Base-by-base conservation (phyloP, 1,140 invertebrate genomes). In the Habropoda laboriosa region DNA sequence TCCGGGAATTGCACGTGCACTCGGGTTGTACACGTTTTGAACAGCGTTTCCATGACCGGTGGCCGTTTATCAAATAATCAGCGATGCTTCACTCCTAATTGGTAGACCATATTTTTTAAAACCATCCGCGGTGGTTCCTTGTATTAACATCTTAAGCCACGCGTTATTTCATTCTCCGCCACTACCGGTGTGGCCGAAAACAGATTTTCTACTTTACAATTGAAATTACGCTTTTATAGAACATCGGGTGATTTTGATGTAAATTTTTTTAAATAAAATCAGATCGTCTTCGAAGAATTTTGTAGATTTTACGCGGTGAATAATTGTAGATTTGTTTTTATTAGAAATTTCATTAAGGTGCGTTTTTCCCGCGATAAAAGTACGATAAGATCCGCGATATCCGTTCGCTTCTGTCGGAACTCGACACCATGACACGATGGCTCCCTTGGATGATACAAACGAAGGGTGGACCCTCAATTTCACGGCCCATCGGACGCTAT, bases 401-500 rank as follows among this genome's bases (percentile, higher is more conserved):
- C 35, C 8, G 53, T 40, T 40, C 2, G 40, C 5, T n/a, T 7
- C 5, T 30, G 21, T 35, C 30, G 47, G 1, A 67, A 67, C 13
- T n/a, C 16, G n/a, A 77, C 30, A 70, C 12, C 24, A 38, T 58
- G 32, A 47, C 64, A 42, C n/a, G 42, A 49, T 18, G 67, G 53
- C 71, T n/a, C 30, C 24, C 30, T 30, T 60, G 24, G 6, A 16
- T 53, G 70, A 49, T n/a, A 18, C 42, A 51, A n/a, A 57, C 70
- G 24, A 74, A 42, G 55, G 83, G 82, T 77, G 81, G 81, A 78
- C 66, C 83, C 79, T 87, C 84, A 87, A 89, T 90, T 89, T 90
- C 89, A 89, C 82, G 86, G 88, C 60, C 78, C 84, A 86, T 83
- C 81, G 83, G 60, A 47, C 58, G 49, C 42, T 73, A 74, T 51